Conservation (phyloP, 2,888 invertebrate genomes). For the Euplagia quadripunctaria region DNA sequence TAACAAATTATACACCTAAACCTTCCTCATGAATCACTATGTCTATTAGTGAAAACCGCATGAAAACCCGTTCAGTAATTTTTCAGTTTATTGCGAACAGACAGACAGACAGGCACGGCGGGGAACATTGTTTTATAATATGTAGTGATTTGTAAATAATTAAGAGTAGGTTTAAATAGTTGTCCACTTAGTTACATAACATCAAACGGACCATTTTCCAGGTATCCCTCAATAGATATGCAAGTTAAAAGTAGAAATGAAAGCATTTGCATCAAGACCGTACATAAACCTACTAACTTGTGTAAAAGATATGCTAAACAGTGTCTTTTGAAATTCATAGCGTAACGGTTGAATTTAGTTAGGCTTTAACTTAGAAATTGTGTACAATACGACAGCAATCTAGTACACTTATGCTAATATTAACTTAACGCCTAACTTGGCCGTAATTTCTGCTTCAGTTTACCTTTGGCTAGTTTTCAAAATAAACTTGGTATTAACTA, state of each 20-base stretch:
- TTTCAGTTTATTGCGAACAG: too few species aligned
- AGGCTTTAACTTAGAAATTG: slow-evolving; percentile 25
- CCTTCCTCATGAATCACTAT: too few species aligned
- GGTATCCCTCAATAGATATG: slow-evolving; percentile 29
- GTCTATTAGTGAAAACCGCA: too few species aligned
- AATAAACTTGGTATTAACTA: too few species aligned
- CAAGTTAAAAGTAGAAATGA: slow-evolving; percentile 41
- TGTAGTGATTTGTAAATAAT: too few species aligned
- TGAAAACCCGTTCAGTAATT: too few species aligned
- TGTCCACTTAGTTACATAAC: background rate
- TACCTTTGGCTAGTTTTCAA: too few species aligned
- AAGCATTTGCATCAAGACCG: slow-evolving; percentile 43
- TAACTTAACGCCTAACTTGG: background rate
- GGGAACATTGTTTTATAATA: too few species aligned
- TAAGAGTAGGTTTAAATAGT: too few species aligned
- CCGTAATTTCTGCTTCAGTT: background rate
- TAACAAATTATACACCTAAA: too few species aligned
- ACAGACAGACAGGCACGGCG: too few species aligned
- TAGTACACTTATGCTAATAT: slow-evolving; percentile 5
- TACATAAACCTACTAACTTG: slow-evolving; percentile 30
- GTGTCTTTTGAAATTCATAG: slow-evolving; percentile 42
- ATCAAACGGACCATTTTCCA: background rate
- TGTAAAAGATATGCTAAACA: slow-evolving; percentile 51
- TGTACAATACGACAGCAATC: slow-evolving; percentile 18
- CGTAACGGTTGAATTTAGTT: slow-evolving; percentile 24